Evolutionary conservation across 2,113 vertebrate genomes (phyloP).

Genomic region (Scortum barcoo): DNA sequence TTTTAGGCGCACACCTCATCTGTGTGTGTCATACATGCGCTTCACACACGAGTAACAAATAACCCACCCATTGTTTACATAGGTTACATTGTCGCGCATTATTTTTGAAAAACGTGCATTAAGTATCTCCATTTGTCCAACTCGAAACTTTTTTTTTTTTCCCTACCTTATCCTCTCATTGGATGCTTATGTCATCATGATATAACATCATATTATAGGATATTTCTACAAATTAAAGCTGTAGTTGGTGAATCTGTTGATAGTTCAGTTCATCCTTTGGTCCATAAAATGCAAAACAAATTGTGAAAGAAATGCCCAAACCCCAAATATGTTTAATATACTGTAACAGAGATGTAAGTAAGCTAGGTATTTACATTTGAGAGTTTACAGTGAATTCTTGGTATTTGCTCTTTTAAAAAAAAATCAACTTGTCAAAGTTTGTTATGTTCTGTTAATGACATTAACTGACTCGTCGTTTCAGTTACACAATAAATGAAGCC

Average conservation of each 20-base stretch:
- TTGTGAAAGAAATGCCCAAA: neutral
- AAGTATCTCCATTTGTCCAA: neutral
- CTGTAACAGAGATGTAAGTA: neutral
- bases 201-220: neutral
- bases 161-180: neutral
- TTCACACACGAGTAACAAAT: too few relatives aligned
- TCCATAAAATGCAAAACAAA: neutral
- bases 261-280: neutral
- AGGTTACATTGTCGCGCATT: neutral
- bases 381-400: neutral
- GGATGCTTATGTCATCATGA: neutral
- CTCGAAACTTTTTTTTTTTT: neutral
- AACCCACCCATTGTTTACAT: neutral
- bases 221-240: neutral
- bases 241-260: neutral
- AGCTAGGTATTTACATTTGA: neutral
- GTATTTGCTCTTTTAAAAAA: neutral
- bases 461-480: neutral
- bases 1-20: constrained; percentile 3
- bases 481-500: neutral
- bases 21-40: neutral
- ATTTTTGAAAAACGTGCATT: neutral
- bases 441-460: neutral
- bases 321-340: neutral
- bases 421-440: neutral